These are phyloP conservation scores for Empidonax traillii DNA, from an alignment of 2,113 vertebrate genomes.

Conservation along the genomic window DNA sequence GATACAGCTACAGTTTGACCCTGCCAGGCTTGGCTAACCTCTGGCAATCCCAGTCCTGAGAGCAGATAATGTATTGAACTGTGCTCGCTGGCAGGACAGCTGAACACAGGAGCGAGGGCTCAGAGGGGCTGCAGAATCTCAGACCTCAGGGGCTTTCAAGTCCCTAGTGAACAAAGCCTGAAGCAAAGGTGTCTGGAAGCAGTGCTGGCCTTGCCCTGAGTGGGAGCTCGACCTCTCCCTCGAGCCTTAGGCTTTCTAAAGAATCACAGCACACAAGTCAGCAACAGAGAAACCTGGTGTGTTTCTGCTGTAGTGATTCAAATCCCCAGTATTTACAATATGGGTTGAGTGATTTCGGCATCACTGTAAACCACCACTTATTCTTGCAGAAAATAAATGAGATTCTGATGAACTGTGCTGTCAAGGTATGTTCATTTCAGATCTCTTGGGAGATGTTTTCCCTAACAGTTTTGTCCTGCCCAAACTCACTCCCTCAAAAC, in stretches of 20 bases:
- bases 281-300: neutral
- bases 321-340: neutral
- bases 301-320: neutral
- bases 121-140: neutral
- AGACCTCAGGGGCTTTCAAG: neutral
- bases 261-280: neutral
- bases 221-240: neutral
- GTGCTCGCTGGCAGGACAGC: neutral
- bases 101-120: neutral
- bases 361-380: neutral
- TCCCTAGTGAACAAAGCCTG: accelerated
- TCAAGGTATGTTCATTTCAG: neutral
- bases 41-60: neutral
- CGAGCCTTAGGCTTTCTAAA: neutral
- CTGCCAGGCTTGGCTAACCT: neutral
- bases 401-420: neutral
- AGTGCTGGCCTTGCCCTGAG: neutral
- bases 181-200: neutral
- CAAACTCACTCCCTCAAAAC: neutral
- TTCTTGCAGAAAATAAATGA: neutral
- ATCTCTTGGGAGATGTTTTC: neutral
- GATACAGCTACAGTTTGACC: neutral
- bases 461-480: neutral
- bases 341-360: neutral
- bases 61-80: neutral